Evolutionary conservation across 2,797 vertebrate genomes (phyloP).

Genomic region (Hypotaenidia philippensis): DNA sequence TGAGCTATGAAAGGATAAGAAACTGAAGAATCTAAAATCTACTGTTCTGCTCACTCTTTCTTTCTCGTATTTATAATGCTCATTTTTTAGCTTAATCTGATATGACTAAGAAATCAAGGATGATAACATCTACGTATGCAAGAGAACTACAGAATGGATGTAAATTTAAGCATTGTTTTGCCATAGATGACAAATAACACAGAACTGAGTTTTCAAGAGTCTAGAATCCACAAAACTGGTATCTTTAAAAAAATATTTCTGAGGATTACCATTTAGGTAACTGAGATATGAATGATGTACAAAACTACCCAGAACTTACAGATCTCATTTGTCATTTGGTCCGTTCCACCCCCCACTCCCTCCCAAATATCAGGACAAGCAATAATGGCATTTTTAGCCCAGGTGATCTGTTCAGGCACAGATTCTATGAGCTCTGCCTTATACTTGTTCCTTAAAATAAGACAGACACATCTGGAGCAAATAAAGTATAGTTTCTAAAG

Average conservation of each 20-base stretch:
- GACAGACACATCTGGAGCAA: not conserved
- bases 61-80: not conserved
- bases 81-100: not conserved
- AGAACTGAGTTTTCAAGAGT: not conserved
- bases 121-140: not conserved
- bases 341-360: not conserved
- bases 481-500: not conserved
- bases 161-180: not conserved
- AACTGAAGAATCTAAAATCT: not conserved
- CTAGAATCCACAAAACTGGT: not conserved
- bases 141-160: not conserved
- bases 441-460: not conserved
- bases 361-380: not conserved
- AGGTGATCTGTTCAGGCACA: not conserved
- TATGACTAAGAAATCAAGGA: not conserved
- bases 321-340: not conserved
- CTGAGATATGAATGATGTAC: not conserved
- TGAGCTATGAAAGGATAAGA: not conserved
- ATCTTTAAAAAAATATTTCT: not conserved
- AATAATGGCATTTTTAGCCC: not conserved
- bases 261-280: not conserved
- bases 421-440: not conserved
- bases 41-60: not conserved
- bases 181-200: not conserved
- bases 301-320: not conserved